A percentile compares a stretch with the other conserved stretches of the same genome.
Conservation (phyloP, 2,888 invertebrate species). For the Chymomyza procnemis region DNA sequence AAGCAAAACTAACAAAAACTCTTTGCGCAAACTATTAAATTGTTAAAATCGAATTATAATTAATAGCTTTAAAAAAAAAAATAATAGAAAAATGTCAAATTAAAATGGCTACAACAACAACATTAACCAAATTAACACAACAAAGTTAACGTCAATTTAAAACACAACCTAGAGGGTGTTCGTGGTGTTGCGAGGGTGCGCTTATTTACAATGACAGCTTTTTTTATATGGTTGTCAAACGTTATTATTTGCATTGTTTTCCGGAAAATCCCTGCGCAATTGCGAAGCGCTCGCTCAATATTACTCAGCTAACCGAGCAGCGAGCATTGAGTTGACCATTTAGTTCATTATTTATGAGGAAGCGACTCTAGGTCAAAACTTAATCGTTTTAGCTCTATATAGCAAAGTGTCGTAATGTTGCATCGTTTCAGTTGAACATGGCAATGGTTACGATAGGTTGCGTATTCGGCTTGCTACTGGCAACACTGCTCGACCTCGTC, state of each 20-base stretch:
- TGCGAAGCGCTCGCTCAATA: neutral
- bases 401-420: constrained; percentile 39
- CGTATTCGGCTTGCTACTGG: constrained; percentile 27
- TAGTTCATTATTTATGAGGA: constrained; percentile 43
- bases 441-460: constrained; percentile 46
- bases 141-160: constrained; percentile 28
- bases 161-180: no score
- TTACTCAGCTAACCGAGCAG: constrained; percentile 5
- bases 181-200: neutral
- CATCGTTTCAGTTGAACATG: constrained; percentile 47
- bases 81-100: constrained; percentile 26
- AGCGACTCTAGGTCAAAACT: constrained; percentile 26
- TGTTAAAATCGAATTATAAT: constrained; percentile 69
- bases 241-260: constrained; percentile 1
- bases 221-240: neutral
- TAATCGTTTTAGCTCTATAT: constrained; percentile 39
- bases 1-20: constrained; percentile 17
- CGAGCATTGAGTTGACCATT: constrained; percentile 33
- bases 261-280: constrained; percentile 18
- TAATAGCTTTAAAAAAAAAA: constrained; percentile 25
- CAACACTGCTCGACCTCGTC: constrained; percentile 24
- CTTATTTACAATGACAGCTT: neutral
- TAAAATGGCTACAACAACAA: constrained; percentile 23
- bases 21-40: constrained; percentile 65
- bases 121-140: constrained; percentile 32